These are phyloP conservation scores for Disparrhopalites patrizii DNA, from an alignment of 2,888 invertebrate species.

Conservation along the genomic window DNA sequence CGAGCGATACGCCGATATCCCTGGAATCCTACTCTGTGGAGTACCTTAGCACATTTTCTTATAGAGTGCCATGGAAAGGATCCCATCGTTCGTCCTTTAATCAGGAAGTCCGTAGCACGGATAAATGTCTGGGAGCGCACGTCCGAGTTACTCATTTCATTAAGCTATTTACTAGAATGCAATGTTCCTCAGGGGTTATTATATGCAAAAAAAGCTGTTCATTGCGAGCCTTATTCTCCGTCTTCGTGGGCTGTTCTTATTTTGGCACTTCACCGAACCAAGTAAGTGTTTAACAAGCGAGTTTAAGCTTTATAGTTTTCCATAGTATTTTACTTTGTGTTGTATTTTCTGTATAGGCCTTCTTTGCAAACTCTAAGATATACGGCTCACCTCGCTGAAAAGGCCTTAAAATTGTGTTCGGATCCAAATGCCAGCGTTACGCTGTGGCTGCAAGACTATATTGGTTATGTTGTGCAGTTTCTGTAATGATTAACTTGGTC, in stretches of 20 bases:
- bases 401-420: conserved; percentile 1
- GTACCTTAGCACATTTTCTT: conserved; percentile 21
- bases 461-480: neutral
- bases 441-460: conserved; percentile 11
- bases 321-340: neutral
- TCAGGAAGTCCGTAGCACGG: conserved; percentile 5
- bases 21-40: conserved; percentile 35
- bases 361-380: neutral
- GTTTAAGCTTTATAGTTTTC: neutral
- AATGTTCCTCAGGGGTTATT: conserved; percentile 33
- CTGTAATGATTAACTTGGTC: neutral
- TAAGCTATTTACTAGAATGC: conserved; percentile 38
- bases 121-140: conserved; percentile 17
- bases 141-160: conserved; percentile 27
- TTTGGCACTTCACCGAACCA: conserved; percentile 2
- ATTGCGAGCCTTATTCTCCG: conserved; percentile 6
- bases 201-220: conserved; percentile 39
- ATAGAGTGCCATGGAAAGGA: conserved; percentile 10
- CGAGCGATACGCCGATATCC: conserved; percentile 33
- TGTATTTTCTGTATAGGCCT: neutral
- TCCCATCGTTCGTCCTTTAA: neutral
- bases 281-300: neutral
- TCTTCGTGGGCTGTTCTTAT: conserved; percentile 24
- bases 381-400: neutral
- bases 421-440: neutral